Base-by-base conservation (phyloP, 1,140 invertebrate species). In the Dendroctonus valens region DNA sequence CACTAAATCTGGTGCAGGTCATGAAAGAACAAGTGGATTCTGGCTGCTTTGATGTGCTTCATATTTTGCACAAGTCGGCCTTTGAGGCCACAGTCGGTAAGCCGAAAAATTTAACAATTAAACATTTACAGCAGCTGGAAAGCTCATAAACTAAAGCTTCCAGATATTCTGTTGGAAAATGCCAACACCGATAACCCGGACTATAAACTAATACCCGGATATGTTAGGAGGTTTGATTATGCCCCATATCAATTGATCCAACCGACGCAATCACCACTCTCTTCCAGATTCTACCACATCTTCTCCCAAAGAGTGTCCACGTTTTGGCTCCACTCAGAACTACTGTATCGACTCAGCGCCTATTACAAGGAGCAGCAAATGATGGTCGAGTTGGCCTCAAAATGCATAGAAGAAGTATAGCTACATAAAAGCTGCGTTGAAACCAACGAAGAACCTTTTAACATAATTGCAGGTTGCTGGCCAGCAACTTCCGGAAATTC, bases 41-140 rank as follows among this genome's bases (percentile, higher is more conserved):
- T 38, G 40, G 14, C 11, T 39, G 42, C 38, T 70, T 70, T 65
- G 66, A 70, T 50, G 44, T 70, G 14, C 50, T 65, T 3, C 40
- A 57, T 41, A 55, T 58, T 50, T 42, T 70, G 7, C 69, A 70
- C 40, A 39, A 64, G 38, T 53, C 60, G 9, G 59, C 61, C 5
- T 68, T 70, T 38, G 61, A 65, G 37, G 50, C 60, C 39, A 65
- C 66, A 11, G 55, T 70, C 55, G 66, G 66, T 70, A 65, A 65
- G 6, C 26, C 7, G 11, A 4, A 3, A 51, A 26, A 26, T 26
- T 15, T 51, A 51, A 55, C 53, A 26, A 26, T 26, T 15, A 4
- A 51, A 55, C 53, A 9, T 37, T 26, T 59, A 44, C 59, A 9
- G 0, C 7, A 6, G 39, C 40, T 50, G 44, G 9, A 37, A 12